phyloP scores from a whole-genome alignment of 2,113 vertebrate genomes.

The Arenaria interpres region DNA sequence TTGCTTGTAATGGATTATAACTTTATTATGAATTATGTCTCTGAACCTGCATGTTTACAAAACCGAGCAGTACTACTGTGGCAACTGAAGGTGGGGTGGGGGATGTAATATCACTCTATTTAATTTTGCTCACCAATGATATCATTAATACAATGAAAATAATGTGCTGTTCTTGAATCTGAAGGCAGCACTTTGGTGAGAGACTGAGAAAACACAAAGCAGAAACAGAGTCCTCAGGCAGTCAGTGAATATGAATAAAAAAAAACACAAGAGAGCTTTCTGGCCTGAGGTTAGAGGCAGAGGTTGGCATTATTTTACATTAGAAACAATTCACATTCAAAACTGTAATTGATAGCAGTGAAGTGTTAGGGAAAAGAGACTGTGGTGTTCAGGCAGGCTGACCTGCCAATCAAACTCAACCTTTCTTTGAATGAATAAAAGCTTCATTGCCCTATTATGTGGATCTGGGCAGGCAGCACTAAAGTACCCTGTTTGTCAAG shows the following conservation, averaged over 20 bases:
- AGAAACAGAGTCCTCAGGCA: constrained; percentile 63
- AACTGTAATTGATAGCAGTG: constrained; percentile 87
- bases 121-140: constrained; percentile 62
- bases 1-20: constrained; percentile 67
- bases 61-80: neutral
- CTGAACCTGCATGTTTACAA: constrained; percentile 1
- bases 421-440: constrained; percentile 83
- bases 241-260: constrained; percentile 38
- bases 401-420: constrained; percentile 85
- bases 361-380: constrained; percentile 79
- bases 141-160: constrained; percentile 69
- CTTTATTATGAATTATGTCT: constrained; percentile 66
- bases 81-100: neutral
- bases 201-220: constrained; percentile 58
- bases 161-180: constrained; percentile 40
- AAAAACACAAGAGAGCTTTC: constrained; percentile 73
- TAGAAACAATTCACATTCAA: constrained; percentile 88
- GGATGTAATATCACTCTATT: constrained; percentile 13
- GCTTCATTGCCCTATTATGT: constrained; percentile 81
- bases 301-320: constrained; percentile 88
- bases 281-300: constrained; percentile 80
- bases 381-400: constrained; percentile 72
- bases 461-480: constrained; percentile 79
- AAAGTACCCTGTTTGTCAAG: constrained; percentile 82
- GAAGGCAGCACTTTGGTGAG: constrained; percentile 56